Conservation (phyloP, 2,113 vertebrate species). For the Mustela nigripes region DNA sequence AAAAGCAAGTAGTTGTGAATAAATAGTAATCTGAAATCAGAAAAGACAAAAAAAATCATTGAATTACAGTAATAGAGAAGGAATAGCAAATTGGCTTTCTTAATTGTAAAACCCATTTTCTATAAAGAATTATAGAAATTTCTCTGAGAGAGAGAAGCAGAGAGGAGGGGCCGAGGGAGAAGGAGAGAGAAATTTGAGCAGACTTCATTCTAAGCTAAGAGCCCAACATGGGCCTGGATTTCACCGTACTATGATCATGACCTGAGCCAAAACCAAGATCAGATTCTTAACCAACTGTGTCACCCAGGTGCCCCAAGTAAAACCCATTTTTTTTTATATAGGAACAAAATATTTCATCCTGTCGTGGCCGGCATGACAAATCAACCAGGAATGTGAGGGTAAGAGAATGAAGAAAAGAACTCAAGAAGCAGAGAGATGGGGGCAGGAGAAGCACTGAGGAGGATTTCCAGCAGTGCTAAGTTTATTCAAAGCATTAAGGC, state of each 20-base stretch:
- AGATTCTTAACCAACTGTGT: background rate
- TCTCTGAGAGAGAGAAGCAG: background rate
- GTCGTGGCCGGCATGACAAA: too few species aligned
- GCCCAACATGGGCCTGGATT: background rate
- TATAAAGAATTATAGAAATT: background rate
- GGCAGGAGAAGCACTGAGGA: too few species aligned
- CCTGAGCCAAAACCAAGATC: background rate
- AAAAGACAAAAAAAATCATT: background rate
- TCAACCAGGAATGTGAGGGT: too few species aligned
- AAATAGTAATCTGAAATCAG: constrained; percentile 36
- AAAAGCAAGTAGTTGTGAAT: background rate
- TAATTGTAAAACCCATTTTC: background rate
- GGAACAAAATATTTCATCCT: background rate
- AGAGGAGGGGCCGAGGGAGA: background rate
- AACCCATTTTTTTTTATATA: background rate
- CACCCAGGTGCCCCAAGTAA: background rate
- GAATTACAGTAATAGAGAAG: background rate
- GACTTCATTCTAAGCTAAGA: background rate
- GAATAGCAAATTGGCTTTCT: background rate
- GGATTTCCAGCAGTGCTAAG: too few species aligned
- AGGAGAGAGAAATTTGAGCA: background rate
- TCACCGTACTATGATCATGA: background rate
- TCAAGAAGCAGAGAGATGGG: too few species aligned
- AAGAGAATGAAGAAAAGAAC: too few species aligned
- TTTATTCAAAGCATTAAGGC: too few species aligned